Conservation (phyloP, 2,113 vertebrate genomes). For the Heliornis fulica region DNA sequence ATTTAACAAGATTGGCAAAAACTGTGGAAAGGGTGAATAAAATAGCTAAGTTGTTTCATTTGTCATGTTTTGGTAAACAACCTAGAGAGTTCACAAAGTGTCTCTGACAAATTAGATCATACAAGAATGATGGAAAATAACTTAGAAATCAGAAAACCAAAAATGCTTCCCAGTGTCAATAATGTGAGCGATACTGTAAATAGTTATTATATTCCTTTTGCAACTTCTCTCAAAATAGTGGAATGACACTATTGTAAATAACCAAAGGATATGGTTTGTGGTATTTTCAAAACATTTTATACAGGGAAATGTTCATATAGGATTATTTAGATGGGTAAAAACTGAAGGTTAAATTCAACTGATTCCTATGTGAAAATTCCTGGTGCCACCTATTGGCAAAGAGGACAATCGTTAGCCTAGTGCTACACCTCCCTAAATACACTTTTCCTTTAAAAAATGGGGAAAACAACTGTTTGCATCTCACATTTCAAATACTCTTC, state of each 20-base stretch:
- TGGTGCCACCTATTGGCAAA: conserved; percentile 49
- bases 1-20: not conserved
- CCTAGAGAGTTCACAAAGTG: not conserved
- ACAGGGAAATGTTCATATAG: not conserved
- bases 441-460: not conserved
- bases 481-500: not conserved
- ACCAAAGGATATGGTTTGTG: not conserved
- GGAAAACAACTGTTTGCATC: not conserved
- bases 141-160: not conserved
- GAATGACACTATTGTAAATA: not conserved
- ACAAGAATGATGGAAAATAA: not conserved
- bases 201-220: not conserved
- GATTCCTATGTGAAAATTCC: conserved; percentile 24
- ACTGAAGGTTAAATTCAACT: not conserved
- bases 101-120: not conserved
- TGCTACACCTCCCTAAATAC: not conserved
- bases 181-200: not conserved
- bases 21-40: not conserved
- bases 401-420: not conserved
- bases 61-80: not conserved
- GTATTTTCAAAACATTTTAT: not conserved
- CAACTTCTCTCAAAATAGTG: not conserved
- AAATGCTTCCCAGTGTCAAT: not conserved
- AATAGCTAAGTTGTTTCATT: not conserved
- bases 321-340: not conserved